Evolutionary conservation across 1,140 invertebrate genomes (phyloP), one percentile per base, ranked within the genome.

Genomic region (Philopotamus ludificatus): DNA sequence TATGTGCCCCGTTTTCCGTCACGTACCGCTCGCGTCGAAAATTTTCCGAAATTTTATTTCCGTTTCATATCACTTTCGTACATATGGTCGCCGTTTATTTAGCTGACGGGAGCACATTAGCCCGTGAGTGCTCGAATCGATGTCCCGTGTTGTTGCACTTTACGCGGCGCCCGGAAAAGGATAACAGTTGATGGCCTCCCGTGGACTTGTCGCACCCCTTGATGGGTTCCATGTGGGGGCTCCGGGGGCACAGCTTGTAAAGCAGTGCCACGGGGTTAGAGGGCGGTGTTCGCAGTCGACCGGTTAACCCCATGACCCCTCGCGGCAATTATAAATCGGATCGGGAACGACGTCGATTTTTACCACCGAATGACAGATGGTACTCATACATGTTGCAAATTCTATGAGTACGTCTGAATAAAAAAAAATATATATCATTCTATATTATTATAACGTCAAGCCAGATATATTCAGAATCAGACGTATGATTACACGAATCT

Each of bases 201-300:
- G 28, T 12, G 4, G 28, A 16, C 44, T 20, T 4, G 44, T 47
- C 4, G 15, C 44, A 7, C 15, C 15, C 44, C 28, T n/a, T 34
- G 10, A 20, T 20, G 18, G 44, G 44, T 47, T 16, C 44, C 44
- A 34, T 34, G 28, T 4, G 28, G 12, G 28, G 44, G n/a, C n/a
- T 16, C 10, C 8, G 4, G 44, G 44, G 44, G 4, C 44, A 47
- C 44, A 47, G 44, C 44, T 47, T 47, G 44, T 47, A 47, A n/a
- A n/a, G 18, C 7, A 4, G 15, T 47, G 16, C 23, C 41, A n/a
- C 22, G 16, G 39, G 57, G 57, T 60, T 39, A 60, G 9, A 21
- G 57, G 57, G 28, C 42, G 42, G 12, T 60, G 57, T 60, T 60
- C 41, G n/a, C 57, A 21, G 18, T 7, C 1, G n/a, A 12, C 10